phyloP scores from a whole-genome alignment of 2,888 invertebrate genomes.

The Acanthacorydalis orientalis region DNA sequence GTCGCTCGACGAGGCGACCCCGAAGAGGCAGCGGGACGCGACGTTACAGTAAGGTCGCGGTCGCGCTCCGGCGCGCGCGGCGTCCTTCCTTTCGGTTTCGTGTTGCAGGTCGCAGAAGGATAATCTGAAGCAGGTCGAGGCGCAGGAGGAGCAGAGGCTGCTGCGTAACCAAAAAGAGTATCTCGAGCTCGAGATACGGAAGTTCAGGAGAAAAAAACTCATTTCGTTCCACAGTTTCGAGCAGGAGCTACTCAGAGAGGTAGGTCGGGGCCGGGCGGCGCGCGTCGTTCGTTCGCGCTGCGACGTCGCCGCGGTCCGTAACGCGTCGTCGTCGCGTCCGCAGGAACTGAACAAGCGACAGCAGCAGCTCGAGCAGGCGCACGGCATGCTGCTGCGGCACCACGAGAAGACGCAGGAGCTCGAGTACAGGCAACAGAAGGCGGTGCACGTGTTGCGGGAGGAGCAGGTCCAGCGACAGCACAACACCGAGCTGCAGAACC shows the following conservation, averaged over 20 bases:
- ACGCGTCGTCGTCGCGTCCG: slow-evolving; percentile 8
- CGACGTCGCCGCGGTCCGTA: neutral
- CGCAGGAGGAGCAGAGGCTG: slow-evolving; percentile 77
- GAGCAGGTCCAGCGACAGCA: slow-evolving; percentile 80
- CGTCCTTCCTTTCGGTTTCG: neutral
- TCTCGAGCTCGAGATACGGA: slow-evolving; percentile 80
- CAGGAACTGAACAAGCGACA: slow-evolving; percentile 91
- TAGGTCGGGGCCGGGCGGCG: slow-evolving; percentile 18
- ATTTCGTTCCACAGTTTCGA: slow-evolving; percentile 74
- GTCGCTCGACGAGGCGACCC: slow-evolving; percentile 80
- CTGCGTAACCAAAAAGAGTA: slow-evolving; percentile 79
- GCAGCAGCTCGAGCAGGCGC: slow-evolving; percentile 88
- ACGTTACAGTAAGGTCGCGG: slow-evolving; percentile 55
- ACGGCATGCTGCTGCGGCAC: slow-evolving; percentile 83
- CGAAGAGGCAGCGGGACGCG: slow-evolving; percentile 78
- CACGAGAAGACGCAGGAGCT: slow-evolving; percentile 94
- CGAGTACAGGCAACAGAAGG: slow-evolving; percentile 89
- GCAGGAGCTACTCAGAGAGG: slow-evolving; percentile 79
- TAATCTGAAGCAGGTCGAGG: slow-evolving; percentile 77
- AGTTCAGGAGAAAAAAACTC: slow-evolving; percentile 81
- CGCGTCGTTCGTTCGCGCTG: neutral
- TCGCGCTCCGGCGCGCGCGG: too few species aligned
- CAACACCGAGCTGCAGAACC: slow-evolving; percentile 85
- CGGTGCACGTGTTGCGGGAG: slow-evolving; percentile 80
- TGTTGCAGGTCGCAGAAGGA: slow-evolving; percentile 66